Conservation (phyloP, 1,140 invertebrate genomes). For the Coelopa frigida region DNA sequence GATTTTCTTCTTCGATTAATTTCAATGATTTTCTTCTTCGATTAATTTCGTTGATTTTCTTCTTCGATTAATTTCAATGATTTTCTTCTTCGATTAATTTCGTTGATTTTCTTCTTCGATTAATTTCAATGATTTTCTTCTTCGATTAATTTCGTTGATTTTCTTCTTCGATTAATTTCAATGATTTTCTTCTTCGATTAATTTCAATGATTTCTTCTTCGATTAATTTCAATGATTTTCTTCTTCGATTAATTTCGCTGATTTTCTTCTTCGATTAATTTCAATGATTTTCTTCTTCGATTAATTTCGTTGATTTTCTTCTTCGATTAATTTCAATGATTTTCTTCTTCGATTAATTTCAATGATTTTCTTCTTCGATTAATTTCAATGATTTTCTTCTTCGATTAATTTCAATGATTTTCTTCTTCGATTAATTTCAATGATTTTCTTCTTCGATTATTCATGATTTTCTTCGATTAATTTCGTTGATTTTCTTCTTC, state of each 20-base stretch:
- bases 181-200: background rate
- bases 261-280: constrained; percentile 12
- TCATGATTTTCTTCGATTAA: too few relatives aligned
- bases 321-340: too few relatives aligned
- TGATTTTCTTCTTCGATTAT: background rate
- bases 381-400: too few relatives aligned
- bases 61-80: background rate
- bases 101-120: too few relatives aligned
- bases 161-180: constrained; percentile 26
- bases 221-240: constrained; percentile 16
- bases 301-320: constrained; percentile 19
- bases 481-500: background rate
- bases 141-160: constrained; percentile 18
- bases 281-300: constrained; percentile 20
- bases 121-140: background rate
- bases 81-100: too few relatives aligned
- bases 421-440: constrained; percentile 25
- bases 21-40: constrained; percentile 27
- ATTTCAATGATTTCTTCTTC: constrained; percentile 1
- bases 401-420: constrained; percentile 24
- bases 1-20: background rate
- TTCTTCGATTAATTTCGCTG: constrained; percentile 18
- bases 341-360: constrained; percentile 4
- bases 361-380: constrained; percentile 22
- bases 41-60: constrained; percentile 13